These are phyloP conservation scores for Alouatta palliata DNA, from an alignment of 2,113 vertebrate species.

Conservation along the genomic window DNA sequence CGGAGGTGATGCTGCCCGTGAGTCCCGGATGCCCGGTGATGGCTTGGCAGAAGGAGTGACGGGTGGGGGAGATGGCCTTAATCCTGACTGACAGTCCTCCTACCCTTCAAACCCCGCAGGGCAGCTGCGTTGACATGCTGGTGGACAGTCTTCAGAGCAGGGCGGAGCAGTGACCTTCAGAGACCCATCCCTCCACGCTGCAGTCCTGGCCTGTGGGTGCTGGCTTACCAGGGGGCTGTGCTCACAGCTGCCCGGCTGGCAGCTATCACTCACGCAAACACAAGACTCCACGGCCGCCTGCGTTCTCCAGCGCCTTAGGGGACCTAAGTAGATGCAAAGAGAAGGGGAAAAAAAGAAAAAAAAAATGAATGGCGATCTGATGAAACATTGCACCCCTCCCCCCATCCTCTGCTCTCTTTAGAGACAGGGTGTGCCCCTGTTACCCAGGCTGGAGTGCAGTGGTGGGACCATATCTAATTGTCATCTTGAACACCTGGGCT, in stretches of 20 bases:
- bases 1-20: rapidly evolving
- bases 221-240: rapidly evolving
- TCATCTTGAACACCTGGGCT: too few species aligned
- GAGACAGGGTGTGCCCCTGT: too few species aligned
- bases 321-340: neutral
- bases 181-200: rapidly evolving
- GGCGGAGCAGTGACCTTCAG: rapidly evolving
- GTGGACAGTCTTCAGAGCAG: too few species aligned
- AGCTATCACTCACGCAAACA: rapidly evolving
- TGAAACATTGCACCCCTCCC: neutral
- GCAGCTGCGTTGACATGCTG: neutral
- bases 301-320: neutral
- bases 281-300: neutral
- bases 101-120: neutral
- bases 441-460: too few species aligned
- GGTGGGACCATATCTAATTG: too few species aligned
- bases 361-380: neutral
- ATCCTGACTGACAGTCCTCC: rapidly evolving
- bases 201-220: neutral
- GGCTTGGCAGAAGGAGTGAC: neutral
- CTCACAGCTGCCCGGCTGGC: rapidly evolving
- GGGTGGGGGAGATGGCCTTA: neutral
- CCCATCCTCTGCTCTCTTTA: too few species aligned
- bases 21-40: neutral
- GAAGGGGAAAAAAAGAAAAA: neutral